Percentiles rank a stretch among this genome's conserved stretches.
phyloP scores from a whole-genome alignment of 2,888 invertebrate species.

The Sinelater perroti region DNA sequence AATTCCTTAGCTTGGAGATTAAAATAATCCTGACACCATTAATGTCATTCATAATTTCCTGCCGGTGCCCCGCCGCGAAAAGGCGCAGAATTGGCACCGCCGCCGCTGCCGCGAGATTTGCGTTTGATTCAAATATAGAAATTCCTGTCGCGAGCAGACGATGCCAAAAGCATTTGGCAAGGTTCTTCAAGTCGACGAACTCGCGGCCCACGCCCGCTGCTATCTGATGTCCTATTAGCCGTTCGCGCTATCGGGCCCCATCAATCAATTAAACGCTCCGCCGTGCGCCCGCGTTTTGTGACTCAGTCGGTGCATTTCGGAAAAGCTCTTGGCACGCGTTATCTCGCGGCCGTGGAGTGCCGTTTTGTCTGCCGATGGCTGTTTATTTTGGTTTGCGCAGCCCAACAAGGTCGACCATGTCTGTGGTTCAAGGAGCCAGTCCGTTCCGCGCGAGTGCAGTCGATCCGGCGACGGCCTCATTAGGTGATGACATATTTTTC shows the following conservation, averaged over 20 bases:
- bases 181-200: conserved; percentile 45
- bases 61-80: background rate
- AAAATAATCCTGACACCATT: background rate
- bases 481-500: conserved; percentile 14
- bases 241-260: background rate
- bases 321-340: conserved; percentile 14
- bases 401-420: conserved; percentile 19
- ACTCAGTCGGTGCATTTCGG: conserved; percentile 20
- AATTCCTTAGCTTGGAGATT: background rate
- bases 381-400: conserved; percentile 2
- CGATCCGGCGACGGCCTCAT: conserved; percentile 6
- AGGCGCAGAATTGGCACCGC: conserved; percentile 11
- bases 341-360: conserved; percentile 1
- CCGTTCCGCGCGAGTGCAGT: conserved; percentile 9
- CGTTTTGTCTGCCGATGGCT: conserved; percentile 12
- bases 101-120: conserved; percentile 29
- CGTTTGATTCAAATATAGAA: conserved; percentile 41
- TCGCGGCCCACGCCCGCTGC: conserved; percentile 18
- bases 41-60: too few species aligned
- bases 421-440: conserved; percentile 24
- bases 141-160: conserved; percentile 39
- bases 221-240: conserved; percentile 19
- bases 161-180: conserved; percentile 47
- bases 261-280: conserved; percentile 19
- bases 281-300: background rate